A percentile compares a stretch with the other conserved stretches of the same genome.
phyloP scores from a whole-genome alignment of 2,888 invertebrate species.

The Protodeltote pygarga region DNA sequence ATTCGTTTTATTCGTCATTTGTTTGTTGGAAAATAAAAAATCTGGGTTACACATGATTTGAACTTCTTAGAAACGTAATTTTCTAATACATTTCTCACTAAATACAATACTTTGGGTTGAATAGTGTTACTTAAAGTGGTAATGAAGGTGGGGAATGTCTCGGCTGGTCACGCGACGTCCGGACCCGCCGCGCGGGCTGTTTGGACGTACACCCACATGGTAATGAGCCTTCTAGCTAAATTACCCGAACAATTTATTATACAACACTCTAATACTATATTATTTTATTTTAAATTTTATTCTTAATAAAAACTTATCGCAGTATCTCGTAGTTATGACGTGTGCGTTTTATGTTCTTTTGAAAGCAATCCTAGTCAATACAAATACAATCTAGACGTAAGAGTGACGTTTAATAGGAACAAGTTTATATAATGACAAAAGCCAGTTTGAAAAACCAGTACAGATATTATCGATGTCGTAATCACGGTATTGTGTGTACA shows the following conservation, averaged over 20 bases:
- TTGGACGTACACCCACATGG: slow-evolving; percentile 51
- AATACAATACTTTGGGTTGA: slow-evolving; percentile 47
- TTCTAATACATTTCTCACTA: slow-evolving; percentile 36
- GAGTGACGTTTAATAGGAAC: neutral
- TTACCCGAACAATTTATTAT: slow-evolving; percentile 39
- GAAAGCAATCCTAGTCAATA: too few species aligned
- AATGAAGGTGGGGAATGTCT: slow-evolving; percentile 45
- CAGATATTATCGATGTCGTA: slow-evolving; percentile 12
- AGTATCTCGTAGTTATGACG: too few species aligned
- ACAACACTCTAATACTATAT: slow-evolving; percentile 32
- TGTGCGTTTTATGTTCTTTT: too few species aligned
- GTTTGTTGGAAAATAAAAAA: slow-evolving; percentile 4
- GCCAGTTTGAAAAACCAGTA: slow-evolving; percentile 12
- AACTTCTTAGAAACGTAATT: slow-evolving; percentile 35
- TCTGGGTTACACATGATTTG: slow-evolving; percentile 1
- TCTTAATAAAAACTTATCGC: too few species aligned
- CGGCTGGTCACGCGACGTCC: slow-evolving; percentile 56
- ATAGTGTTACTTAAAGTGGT: slow-evolving; percentile 50
- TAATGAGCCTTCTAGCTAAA: slow-evolving; percentile 43
- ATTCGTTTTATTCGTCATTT: neutral
- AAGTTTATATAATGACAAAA: slow-evolving; percentile 2
- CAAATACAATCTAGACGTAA: too few species aligned
- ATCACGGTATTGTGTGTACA: slow-evolving; percentile 27
- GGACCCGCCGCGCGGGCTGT: slow-evolving; percentile 43
- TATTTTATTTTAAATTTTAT: slow-evolving; percentile 25